Conservation (phyloP, 2,113 vertebrate species). For the Pelvicachromis taeniatus region DNA sequence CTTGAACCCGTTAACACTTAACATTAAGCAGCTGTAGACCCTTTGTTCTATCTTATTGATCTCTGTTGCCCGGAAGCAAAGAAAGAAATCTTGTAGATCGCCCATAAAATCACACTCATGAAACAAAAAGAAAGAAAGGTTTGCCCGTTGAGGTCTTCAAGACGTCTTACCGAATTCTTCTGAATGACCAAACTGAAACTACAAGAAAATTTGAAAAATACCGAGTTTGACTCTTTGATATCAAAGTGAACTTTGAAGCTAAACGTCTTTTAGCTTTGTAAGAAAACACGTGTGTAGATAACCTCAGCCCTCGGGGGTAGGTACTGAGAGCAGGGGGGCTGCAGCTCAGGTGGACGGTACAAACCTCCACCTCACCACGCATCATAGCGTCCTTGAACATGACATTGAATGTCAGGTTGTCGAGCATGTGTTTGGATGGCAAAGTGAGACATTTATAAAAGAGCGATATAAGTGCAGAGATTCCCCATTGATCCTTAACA, state of each 20-base stretch:
- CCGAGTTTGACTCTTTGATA: not conserved
- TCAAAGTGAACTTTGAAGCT: not conserved
- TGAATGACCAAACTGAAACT: not conserved
- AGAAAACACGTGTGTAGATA: not conserved
- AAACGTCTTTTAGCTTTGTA: not conserved
- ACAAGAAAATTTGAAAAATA: not conserved
- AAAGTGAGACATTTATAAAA: not conserved
- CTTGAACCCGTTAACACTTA: not conserved
- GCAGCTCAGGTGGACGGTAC: not conserved
- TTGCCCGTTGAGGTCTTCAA: not conserved
- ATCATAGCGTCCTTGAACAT: not conserved
- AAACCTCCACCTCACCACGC: not conserved
- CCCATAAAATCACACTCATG: not conserved
- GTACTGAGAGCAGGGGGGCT: not conserved
- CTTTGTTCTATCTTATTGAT: not conserved
- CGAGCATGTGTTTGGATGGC: not conserved
- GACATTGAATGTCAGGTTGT: not conserved
- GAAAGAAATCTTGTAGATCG: not conserved
- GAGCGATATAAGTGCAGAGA: not conserved
- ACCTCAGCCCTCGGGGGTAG: not conserved
- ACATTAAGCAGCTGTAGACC: not conserved
- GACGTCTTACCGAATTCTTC: not conserved
- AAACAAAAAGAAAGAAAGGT: not conserved
- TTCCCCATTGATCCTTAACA: slow-evolving; percentile 32
- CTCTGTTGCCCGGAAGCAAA: not conserved